Percentiles rank a stretch among this genome's conserved stretches.
These are phyloP conservation scores for Falco peregrinus DNA, from an alignment of 2,797 vertebrate genomes.

Conservation along the genomic window DNA sequence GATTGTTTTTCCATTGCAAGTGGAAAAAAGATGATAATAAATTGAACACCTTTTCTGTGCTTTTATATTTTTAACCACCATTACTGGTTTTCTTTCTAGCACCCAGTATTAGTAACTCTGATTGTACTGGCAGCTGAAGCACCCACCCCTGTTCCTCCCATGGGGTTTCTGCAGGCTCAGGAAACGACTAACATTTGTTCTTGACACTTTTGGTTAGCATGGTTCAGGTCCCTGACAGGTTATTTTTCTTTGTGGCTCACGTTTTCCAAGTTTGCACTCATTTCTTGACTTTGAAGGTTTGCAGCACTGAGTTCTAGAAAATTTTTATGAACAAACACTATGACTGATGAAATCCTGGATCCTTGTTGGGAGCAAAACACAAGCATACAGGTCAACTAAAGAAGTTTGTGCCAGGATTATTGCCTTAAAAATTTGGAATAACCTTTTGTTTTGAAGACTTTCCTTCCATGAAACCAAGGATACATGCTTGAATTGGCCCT, in stretches of 20 bases:
- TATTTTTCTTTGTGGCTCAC: not conserved
- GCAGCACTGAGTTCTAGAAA: not conserved
- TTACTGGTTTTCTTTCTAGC: accelerated
- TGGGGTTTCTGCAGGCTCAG: not conserved
- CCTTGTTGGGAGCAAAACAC: accelerated
- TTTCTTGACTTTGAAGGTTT: not conserved
- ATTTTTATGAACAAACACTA: not conserved
- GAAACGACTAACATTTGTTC: accelerated
- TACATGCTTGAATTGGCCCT: not conserved
- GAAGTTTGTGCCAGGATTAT: not conserved
- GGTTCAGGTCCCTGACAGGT: too few species aligned
- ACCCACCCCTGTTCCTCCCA: not conserved
- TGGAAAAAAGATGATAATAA: not conserved
- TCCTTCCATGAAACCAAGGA: not conserved
- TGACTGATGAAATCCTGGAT: not conserved
- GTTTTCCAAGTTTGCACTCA: not conserved
- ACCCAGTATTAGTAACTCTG: not conserved
- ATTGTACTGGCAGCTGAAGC: not conserved
- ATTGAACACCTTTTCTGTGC: not conserved
- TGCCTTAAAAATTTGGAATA: not conserved
- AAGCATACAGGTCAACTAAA: not conserved
- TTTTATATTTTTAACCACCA: not conserved
- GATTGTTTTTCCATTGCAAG: not conserved
- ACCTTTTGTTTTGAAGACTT: not conserved
- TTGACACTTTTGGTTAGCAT: too few species aligned